These are phyloP conservation scores for Rhagologus leucostigma DNA, from an alignment of 2,113 vertebrate species.

Conservation along the genomic window DNA sequence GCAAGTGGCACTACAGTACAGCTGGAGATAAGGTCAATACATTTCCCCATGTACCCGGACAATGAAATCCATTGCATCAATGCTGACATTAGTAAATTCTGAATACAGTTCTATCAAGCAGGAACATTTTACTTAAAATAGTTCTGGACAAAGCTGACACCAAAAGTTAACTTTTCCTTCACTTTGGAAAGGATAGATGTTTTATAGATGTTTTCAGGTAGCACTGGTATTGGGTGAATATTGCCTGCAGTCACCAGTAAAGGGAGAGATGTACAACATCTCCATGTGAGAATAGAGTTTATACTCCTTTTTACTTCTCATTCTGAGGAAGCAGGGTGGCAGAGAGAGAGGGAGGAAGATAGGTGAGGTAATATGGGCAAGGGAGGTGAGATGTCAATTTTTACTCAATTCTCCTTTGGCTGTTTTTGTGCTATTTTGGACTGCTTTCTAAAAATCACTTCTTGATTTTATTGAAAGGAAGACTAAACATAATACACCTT, in stretches of 20 bases:
- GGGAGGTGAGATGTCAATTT: constrained; percentile 63
- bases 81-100: constrained; percentile 69
- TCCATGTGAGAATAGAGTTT: constrained; percentile 58
- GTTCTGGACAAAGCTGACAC: constrained; percentile 73
- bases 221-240: constrained; percentile 64
- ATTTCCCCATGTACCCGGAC: constrained; percentile 73
- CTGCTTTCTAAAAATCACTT: constrained; percentile 76
- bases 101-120: constrained; percentile 75
- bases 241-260: constrained; percentile 68
- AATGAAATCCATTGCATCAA: constrained; percentile 75
- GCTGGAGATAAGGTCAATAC: constrained; percentile 75
- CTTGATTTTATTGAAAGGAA: constrained; percentile 79
- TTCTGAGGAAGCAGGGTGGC: constrained; percentile 30
- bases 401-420: constrained; percentile 75
- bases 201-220: constrained; percentile 63
- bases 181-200: constrained; percentile 63
- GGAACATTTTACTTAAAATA: constrained; percentile 78
- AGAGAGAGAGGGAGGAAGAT: not conserved
- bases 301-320: constrained; percentile 60
- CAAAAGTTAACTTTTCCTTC: constrained; percentile 71
- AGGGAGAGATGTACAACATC: constrained; percentile 65
- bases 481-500: constrained; percentile 81
- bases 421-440: constrained; percentile 80
- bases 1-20: constrained; percentile 81
- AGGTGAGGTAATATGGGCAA: constrained; percentile 2